Evolutionary conservation across 2,113 vertebrate species (phyloP).

Genomic region (Rafetus swinhoei): DNA sequence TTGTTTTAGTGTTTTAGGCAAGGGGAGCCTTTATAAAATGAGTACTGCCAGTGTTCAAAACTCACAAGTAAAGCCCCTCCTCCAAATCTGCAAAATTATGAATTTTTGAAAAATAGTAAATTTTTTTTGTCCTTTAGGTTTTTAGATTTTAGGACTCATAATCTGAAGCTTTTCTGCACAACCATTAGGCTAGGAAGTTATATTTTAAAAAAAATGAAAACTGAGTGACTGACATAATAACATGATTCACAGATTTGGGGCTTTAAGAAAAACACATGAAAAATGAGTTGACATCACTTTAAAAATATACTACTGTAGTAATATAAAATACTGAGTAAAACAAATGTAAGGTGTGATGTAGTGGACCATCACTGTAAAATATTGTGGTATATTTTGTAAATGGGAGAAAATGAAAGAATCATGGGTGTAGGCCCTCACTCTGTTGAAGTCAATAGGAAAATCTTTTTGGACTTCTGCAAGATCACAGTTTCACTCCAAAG

Average conservation of each 20-base stretch:
- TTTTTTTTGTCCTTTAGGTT: not conserved
- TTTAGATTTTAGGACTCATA: not conserved
- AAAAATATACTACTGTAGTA: not conserved
- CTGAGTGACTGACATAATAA: not conserved
- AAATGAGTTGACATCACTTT: not conserved
- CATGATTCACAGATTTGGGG: not conserved
- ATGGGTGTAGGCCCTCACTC: rapidly evolving
- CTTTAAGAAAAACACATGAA: not conserved
- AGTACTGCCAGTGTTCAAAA: not conserved
- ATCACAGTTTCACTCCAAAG: not conserved
- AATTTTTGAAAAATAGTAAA: not conserved
- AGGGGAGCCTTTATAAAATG: not conserved
- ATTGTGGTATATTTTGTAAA: not conserved
- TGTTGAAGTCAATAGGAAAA: not conserved
- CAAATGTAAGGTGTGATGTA: not conserved
- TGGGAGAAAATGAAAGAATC: not conserved
- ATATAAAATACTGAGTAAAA: not conserved
- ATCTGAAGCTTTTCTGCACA: not conserved
- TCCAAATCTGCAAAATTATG: not conserved
- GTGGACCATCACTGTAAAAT: not conserved
- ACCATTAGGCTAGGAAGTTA: rapidly evolving
- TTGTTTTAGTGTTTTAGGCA: not conserved
- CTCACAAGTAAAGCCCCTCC: not conserved
- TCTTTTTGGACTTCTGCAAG: not conserved
- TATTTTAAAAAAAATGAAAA: not conserved